Percentiles rank a stretch among this genome's conserved stretches.
Evolutionary conservation across 2,113 vertebrate species (phyloP).

Genomic region (Pipra filicauda): DNA sequence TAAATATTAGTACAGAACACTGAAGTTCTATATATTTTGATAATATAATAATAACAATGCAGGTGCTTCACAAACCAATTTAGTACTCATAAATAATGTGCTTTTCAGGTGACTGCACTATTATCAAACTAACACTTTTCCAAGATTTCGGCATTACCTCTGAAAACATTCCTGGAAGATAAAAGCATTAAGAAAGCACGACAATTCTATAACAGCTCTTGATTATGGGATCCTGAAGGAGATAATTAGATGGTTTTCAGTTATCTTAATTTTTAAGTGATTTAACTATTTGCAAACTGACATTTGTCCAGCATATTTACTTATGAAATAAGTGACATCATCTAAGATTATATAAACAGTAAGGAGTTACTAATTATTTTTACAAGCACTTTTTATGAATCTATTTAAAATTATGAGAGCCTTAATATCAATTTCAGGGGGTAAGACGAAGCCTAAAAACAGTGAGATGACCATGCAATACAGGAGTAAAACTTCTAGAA

Average conservation of each 20-base stretch:
- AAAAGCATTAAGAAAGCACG: background rate
- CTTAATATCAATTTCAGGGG: background rate
- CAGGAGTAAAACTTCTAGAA: background rate
- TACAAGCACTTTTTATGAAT: background rate
- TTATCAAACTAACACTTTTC: background rate
- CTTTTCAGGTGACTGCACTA: conserved; percentile 6
- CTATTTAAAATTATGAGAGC: background rate
- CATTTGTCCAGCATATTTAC: background rate
- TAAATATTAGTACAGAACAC: conserved; percentile 17
- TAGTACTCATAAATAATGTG: background rate
- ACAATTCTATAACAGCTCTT: background rate
- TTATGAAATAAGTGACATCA: background rate
- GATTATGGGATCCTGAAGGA: background rate
- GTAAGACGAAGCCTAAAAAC: background rate
- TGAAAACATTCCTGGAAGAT: conserved; percentile 9
- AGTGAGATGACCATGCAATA: background rate
- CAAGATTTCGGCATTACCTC: background rate
- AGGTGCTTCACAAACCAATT: conserved; percentile 13
- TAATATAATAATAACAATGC: background rate
- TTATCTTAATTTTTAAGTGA: background rate
- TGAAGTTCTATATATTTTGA: conserved; percentile 8
- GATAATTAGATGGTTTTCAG: background rate
- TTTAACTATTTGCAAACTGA: conserved; percentile 14
- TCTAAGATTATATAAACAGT: background rate
- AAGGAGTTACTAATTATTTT: background rate